These are phyloP conservation scores for Pomacea maculata DNA, from an alignment of 1,140 invertebrate species.

Conservation along the genomic window DNA sequence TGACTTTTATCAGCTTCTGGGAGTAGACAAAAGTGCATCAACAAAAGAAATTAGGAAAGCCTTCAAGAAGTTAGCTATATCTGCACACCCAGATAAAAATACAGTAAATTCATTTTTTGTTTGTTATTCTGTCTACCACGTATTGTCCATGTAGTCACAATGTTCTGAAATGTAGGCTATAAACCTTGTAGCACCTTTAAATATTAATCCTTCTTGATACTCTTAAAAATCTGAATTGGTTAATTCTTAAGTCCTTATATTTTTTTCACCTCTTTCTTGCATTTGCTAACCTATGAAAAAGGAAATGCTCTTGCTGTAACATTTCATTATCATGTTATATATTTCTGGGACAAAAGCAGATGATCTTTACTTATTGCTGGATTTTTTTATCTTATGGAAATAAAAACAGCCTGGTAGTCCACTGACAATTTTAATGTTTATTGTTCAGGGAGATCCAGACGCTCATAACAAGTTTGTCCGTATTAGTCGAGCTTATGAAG, in stretches of 20 bases:
- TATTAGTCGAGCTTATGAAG: constrained; percentile 84
- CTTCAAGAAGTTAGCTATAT: constrained; percentile 83
- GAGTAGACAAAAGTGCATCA: constrained; percentile 75
- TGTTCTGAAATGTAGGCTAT: too few species aligned
- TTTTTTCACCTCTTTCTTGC: too few species aligned
- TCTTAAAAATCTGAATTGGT: too few species aligned
- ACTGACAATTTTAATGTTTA: not conserved
- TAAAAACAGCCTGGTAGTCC: not conserved
- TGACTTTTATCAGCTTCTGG: constrained; percentile 78
- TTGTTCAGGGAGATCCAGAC: constrained; percentile 73
- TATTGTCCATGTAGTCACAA: not conserved
- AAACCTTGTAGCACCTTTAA: too few species aligned
- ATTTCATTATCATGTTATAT: too few species aligned
- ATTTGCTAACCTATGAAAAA: too few species aligned
- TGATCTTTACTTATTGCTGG: too few species aligned
- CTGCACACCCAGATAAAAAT: constrained; percentile 87
- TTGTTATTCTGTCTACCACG: not conserved
- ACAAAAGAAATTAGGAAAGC: constrained; percentile 81
- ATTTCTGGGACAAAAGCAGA: too few species aligned
- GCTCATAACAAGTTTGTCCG: constrained; percentile 81
- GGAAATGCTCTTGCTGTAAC: too few species aligned
- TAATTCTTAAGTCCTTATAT: too few species aligned
- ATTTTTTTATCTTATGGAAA: not conserved
- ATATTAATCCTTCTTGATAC: too few species aligned
- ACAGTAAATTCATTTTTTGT: constrained; percentile 66